Percentiles rank a stretch among this genome's conserved stretches.
Evolutionary conservation across 2,888 invertebrate species (phyloP).

Genomic region (Drosophila nr. medialis): DNA sequence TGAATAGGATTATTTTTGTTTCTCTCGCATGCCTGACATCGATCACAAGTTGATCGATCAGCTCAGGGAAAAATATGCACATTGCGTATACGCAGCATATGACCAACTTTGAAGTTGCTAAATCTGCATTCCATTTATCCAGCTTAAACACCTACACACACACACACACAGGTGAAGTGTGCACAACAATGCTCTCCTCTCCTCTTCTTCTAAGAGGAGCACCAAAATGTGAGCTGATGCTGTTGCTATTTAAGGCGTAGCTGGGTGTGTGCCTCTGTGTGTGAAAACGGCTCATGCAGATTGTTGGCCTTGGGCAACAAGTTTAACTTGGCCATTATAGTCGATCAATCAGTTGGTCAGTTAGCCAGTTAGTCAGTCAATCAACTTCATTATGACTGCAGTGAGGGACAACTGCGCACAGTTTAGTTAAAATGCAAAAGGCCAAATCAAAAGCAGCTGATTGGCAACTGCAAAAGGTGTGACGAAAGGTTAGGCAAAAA

Average conservation of each 20-base stretch:
- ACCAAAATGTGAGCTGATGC: conserved; percentile 39
- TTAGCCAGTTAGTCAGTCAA: conserved; percentile 31
- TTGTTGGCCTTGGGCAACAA: conserved; percentile 62
- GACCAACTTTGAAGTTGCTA: conserved; percentile 24
- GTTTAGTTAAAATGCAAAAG: conserved; percentile 26
- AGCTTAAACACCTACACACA: conserved; percentile 1
- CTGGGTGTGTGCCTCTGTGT: background rate
- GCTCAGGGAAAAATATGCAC: background rate
- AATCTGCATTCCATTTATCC: conserved; percentile 34
- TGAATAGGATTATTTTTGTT: background rate
- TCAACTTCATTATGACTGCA: conserved; percentile 43
- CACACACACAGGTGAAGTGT: conserved; percentile 22
- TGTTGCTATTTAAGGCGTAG: conserved; percentile 11
- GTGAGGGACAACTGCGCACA: conserved; percentile 4
- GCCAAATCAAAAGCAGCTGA: conserved; percentile 35
- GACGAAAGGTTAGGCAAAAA: conserved; percentile 33
- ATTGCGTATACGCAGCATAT: conserved; percentile 48
- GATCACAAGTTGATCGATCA: conserved; percentile 1
- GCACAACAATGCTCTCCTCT: conserved; percentile 43
- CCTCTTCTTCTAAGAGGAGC: conserved; percentile 17
- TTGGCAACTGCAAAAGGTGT: conserved; percentile 20
- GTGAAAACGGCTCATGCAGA: conserved; percentile 56
- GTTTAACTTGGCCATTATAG: conserved; percentile 47
- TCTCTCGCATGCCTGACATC: background rate
- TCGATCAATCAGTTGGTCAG: conserved; percentile 43